Evolutionary conservation across 2,797 vertebrate species (phyloP).

Genomic region (Propithecus deckenii): DNA sequence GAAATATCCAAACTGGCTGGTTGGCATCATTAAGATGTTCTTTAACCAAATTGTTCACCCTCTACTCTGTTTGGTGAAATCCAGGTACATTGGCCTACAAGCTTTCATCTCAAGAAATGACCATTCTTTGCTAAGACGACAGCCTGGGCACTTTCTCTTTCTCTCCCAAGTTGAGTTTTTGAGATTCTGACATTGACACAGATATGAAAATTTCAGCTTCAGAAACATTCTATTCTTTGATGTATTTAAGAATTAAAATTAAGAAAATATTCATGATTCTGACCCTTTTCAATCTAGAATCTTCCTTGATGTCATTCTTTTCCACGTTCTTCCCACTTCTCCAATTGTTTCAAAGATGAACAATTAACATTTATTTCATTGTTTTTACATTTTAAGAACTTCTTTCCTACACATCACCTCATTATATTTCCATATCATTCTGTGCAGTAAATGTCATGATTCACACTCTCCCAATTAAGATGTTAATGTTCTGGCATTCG

Average conservation of each 20-base stretch:
- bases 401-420: background rate
- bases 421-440: background rate
- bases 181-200: background rate
- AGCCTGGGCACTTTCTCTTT: background rate
- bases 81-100: background rate
- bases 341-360: background rate
- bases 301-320: background rate
- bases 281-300: background rate
- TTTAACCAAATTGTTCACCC: background rate
- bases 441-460: background rate
- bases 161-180: background rate
- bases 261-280: background rate
- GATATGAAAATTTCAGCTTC: background rate
- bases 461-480: background rate
- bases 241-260: background rate
- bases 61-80: background rate
- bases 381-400: conserved; percentile 15
- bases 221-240: background rate
- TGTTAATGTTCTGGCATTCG: background rate
- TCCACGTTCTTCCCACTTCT: background rate
- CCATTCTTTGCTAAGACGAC: background rate
- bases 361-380: background rate
- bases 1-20: background rate
- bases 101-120: background rate
- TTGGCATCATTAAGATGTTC: background rate